Conservation (phyloP, 2,113 vertebrate species). For the Odocoileus hemionus region DNA sequence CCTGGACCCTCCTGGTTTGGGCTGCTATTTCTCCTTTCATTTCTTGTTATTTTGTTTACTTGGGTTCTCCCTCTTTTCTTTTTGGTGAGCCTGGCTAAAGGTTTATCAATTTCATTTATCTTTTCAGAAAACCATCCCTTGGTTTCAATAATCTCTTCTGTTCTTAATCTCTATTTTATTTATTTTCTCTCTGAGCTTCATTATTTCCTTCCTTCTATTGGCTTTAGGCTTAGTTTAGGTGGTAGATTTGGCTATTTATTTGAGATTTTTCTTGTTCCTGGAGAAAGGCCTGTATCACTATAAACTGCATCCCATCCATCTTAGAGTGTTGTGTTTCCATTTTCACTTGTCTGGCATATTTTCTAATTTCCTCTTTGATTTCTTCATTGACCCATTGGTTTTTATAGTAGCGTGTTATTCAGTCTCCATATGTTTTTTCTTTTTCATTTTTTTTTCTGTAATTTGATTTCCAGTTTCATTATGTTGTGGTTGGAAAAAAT, state of each 20-base stretch:
- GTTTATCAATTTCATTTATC: not conserved
- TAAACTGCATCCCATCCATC: not conserved
- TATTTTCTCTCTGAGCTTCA: not conserved
- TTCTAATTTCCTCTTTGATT: not conserved
- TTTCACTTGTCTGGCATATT: not conserved
- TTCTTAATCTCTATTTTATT: not conserved
- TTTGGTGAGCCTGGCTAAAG: not conserved
- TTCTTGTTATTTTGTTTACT: not conserved
- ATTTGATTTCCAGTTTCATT: not conserved
- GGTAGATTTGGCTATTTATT: not conserved
- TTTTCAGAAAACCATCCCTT: not conserved
- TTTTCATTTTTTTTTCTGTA: not conserved
- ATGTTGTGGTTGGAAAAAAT: not conserved
- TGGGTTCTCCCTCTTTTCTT: not conserved
- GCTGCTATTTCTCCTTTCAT: not conserved
- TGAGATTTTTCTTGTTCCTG: not conserved
- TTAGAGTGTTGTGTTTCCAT: not conserved
- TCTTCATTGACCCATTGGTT: not conserved
- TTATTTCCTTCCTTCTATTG: not conserved
- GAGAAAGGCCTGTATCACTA: not conserved
- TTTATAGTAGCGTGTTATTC: not conserved
- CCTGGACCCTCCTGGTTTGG: not conserved
- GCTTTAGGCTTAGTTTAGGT: not conserved
- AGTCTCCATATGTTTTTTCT: not conserved
- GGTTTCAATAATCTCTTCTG: not conserved